phyloP scores from a whole-genome alignment of 1,140 invertebrate species.

The Tetramorium parvispinum region DNA sequence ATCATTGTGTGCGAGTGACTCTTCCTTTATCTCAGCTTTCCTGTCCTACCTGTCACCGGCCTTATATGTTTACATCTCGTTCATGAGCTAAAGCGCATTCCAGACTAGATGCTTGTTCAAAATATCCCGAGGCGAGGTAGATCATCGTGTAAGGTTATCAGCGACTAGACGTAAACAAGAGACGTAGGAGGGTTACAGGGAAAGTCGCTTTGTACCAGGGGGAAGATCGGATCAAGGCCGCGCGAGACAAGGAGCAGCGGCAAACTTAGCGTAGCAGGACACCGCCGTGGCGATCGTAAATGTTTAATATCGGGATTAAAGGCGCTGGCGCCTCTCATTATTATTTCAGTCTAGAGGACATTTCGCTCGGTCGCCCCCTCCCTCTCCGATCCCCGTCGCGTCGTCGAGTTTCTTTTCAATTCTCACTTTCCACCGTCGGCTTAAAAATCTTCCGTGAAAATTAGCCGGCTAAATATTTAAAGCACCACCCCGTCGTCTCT shows the following conservation, averaged over 20 bases:
- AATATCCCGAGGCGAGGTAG: constrained; percentile 41
- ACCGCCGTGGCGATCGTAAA: constrained; percentile 83
- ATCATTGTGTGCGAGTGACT: too few species aligned
- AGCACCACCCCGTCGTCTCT: constrained; percentile 68
- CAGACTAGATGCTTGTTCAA: background rate
- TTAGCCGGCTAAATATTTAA: constrained; percentile 85
- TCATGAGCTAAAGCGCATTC: constrained; percentile 27
- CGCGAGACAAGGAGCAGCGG: constrained; percentile 55
- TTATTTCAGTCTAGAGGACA: constrained; percentile 85
- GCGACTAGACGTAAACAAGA: constrained; percentile 72
- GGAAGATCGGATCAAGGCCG: constrained; percentile 75
- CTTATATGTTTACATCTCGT: background rate
- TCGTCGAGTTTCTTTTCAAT: constrained; percentile 82
- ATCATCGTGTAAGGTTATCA: constrained; percentile 69
- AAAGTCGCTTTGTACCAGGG: constrained; percentile 64
- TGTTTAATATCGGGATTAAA: constrained; percentile 86
- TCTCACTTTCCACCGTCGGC: constrained; percentile 79
- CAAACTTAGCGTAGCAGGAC: constrained; percentile 68
- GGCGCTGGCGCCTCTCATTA: constrained; percentile 84
- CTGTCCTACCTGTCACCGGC: too few species aligned
- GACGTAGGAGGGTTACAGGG: constrained; percentile 27
- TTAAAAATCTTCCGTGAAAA: constrained; percentile 83
- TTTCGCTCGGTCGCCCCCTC: constrained; percentile 75
- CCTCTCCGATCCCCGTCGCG: constrained; percentile 60
- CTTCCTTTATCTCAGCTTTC: too few species aligned